phyloP scores from a whole-genome alignment of 1,140 invertebrate genomes.

The Pachypsylla venusta region DNA sequence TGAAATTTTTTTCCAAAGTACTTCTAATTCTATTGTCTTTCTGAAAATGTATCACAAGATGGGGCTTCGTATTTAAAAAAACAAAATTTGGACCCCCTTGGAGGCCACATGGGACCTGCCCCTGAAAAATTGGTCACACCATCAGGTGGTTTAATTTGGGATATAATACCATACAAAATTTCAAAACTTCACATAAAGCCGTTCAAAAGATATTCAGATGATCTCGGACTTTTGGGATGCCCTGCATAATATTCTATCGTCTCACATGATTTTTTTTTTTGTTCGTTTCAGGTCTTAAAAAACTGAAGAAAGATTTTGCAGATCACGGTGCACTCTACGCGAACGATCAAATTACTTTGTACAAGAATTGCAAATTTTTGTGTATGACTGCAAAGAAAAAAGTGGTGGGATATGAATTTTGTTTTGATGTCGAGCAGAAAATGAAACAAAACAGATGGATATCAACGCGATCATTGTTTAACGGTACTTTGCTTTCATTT shows the following conservation, averaged over 20 bases:
- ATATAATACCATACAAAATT: neutral
- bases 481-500: slow-evolving; percentile 52
- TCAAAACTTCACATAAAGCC: neutral
- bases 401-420: slow-evolving; percentile 1
- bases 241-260: neutral
- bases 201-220: neutral
- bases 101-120: too few species aligned
- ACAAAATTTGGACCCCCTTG: too few species aligned
- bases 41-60: too few species aligned
- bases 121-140: neutral
- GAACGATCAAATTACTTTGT: neutral
- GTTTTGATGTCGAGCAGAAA: slow-evolving; percentile 21
- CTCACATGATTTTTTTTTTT: neutral
- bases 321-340: neutral
- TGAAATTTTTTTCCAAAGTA: too few species aligned
- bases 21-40: too few species aligned
- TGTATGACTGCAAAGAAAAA: neutral
- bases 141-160: neutral
- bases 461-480: slow-evolving; percentile 36
- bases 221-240: neutral
- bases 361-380: neutral
- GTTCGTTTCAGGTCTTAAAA: neutral
- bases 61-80: too few species aligned
- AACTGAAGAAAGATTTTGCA: neutral
- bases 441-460: slow-evolving; percentile 32